phyloP scores from a whole-genome alignment of 2,888 invertebrate species.

The Aricia artaxerxes region DNA sequence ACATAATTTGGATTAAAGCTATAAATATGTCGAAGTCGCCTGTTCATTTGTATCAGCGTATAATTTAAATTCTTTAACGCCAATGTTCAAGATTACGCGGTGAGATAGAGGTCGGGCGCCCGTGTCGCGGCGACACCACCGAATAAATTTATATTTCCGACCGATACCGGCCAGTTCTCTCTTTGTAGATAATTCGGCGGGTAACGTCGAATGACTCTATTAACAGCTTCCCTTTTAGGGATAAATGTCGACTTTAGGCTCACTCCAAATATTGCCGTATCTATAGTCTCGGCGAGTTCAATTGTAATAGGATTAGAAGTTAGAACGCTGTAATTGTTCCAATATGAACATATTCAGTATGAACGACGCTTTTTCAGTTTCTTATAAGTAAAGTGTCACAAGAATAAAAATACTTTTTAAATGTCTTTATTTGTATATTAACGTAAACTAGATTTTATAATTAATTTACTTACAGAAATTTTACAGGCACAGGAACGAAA shows the following conservation, averaged over 20 bases:
- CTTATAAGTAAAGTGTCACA: too few relatives aligned
- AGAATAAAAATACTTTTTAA: too few relatives aligned
- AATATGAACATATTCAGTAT: too few relatives aligned
- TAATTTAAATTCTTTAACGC: slow-evolving; percentile 82
- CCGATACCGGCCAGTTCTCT: slow-evolving; percentile 70
- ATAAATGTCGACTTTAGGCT: slow-evolving; percentile 73
- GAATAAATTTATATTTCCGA: slow-evolving; percentile 81
- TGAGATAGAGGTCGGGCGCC: slow-evolving; percentile 76
- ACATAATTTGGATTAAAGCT: slow-evolving; percentile 78
- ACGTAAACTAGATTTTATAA: too few relatives aligned
- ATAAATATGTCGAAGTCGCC: slow-evolving; percentile 75
- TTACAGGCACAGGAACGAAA: too few relatives aligned
- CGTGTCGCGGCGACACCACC: slow-evolving; percentile 74
- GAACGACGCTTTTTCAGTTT: not conserved
- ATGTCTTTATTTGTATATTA: too few relatives aligned
- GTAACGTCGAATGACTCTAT: slow-evolving; percentile 81
- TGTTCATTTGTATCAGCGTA: slow-evolving; percentile 80
- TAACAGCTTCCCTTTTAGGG: slow-evolving; percentile 80
- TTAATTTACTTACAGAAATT: too few relatives aligned
- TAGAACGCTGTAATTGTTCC: not conserved
- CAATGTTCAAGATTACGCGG: slow-evolving; percentile 80
- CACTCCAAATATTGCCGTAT: slow-evolving; percentile 57
- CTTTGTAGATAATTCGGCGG: slow-evolving; percentile 80
- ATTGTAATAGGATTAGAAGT: not conserved
- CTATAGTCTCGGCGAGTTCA: slow-evolving; percentile 50